Base-by-base conservation (phyloP, 2,888 invertebrate genomes). In the Hirtodrosophila duncani region DNA sequence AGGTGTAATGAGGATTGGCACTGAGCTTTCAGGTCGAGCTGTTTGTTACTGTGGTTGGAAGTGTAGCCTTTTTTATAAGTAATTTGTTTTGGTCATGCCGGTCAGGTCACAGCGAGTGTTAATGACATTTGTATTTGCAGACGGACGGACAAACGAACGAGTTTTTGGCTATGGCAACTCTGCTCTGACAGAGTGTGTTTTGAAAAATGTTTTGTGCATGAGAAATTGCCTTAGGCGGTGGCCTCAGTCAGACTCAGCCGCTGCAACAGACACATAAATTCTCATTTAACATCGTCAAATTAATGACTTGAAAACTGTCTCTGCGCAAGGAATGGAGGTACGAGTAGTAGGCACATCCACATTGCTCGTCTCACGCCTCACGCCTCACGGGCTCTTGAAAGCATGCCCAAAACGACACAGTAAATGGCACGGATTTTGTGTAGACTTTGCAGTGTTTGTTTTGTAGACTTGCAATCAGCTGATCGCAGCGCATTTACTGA, bases 241-340 rank as follows among this genome's bases (percentile, higher is more conserved):
- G 41, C 59, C 60, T 60, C 48, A 43, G 20, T 7, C 59, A 36
- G 17, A 27, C 29, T 16, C 37, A 36, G 34, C 17, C 39, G 53
- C 63, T 74, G 79, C 79, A 63, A 53, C 58, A 67, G 75, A 72
- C 75, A 67, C 77, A 77, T 77, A 79, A 77, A 77, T 77, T 77
- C 75, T 70, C 80, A 77, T 77, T 77, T 79, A 79, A 49, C 80
- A 70, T 63, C 71, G 77, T 72, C 80, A 79, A 77, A 77, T 77
- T 77, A 77, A 77, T 77, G 75, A 72, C 80, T 69, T 51, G 48
- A 71, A 67, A 71, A 57, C 29, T 59, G 62, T 44, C 67, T 18
- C 34, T 20, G n/a, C 24, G 11, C 9, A 6, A 24, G 9, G 4
- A 6, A 9, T 10, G n/a, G 24, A 24, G 9, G 4, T n/a, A 24